A percentile compares a stretch with the other conserved stretches of the same genome.
These are phyloP conservation scores for Drosophila neoperkinsi DNA, from an alignment of 2,888 invertebrate genomes.

Conservation along the genomic window DNA sequence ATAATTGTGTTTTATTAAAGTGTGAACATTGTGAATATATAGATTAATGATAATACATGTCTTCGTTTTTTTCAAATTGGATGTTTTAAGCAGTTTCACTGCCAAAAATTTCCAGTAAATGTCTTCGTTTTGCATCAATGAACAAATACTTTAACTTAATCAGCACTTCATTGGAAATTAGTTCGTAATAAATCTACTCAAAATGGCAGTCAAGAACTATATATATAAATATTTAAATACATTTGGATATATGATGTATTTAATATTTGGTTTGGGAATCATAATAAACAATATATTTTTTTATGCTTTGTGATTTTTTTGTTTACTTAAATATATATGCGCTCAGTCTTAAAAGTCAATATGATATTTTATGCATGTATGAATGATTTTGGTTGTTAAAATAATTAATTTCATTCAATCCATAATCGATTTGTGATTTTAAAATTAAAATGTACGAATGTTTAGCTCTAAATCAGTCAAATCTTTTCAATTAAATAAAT, in stretches of 20 bases:
- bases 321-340: constrained; percentile 44
- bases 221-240: constrained; percentile 46
- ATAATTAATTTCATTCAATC: constrained; percentile 28
- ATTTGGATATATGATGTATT: constrained; percentile 50
- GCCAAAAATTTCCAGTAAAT: constrained; percentile 41
- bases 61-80: constrained; percentile 37
- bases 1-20: constrained; percentile 58
- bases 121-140: constrained; percentile 30
- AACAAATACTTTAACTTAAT: constrained; percentile 11
- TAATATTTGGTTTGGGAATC: constrained; percentile 67
- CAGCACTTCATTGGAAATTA: constrained; percentile 18
- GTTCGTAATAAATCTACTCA: constrained; percentile 11
- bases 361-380: constrained; percentile 19
- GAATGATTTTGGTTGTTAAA: constrained; percentile 26
- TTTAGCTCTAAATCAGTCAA: constrained; percentile 57
- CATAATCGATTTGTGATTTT: constrained; percentile 20
- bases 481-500: constrained; percentile 45
- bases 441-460: constrained; percentile 24
- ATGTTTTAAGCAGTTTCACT: constrained; percentile 63
- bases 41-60: constrained; percentile 45
- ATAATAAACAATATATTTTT: constrained; percentile 22
- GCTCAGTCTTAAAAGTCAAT: constrained; percentile 70
- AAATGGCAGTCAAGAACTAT: constrained; percentile 30
- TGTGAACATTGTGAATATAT: constrained; percentile 45
- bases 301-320: constrained; percentile 10